phyloP scores from a whole-genome alignment of 1,140 invertebrate genomes.

The Hypothenemus hampei region DNA sequence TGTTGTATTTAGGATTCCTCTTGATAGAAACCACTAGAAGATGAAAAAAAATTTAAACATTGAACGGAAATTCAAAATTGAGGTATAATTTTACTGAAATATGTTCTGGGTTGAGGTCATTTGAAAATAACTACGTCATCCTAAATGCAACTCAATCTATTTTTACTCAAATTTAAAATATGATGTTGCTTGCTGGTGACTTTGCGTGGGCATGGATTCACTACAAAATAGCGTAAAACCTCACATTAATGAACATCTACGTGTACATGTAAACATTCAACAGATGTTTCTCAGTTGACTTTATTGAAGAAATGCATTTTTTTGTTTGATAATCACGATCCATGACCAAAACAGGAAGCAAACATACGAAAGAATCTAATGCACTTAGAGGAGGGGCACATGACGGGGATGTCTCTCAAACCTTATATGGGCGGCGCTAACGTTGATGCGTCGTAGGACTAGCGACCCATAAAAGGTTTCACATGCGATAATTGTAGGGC shows the following conservation, averaged over 20 bases:
- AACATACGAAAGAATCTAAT: not conserved
- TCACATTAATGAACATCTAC: too few relatives aligned
- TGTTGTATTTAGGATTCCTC: too few relatives aligned
- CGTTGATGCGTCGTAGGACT: constrained; percentile 5
- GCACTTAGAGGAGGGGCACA: not conserved
- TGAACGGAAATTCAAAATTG: too few relatives aligned
- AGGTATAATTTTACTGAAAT: not conserved
- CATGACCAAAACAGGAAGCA: constrained; percentile 3
- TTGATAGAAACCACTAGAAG: too few relatives aligned
- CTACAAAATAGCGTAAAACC: too few relatives aligned
- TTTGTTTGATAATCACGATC: not conserved
- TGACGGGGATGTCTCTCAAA: constrained; percentile 9
- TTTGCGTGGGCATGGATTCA: not conserved
- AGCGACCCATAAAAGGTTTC: constrained; percentile 12
- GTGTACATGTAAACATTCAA: too few relatives aligned
- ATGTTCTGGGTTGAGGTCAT: not conserved
- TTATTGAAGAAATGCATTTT: too few relatives aligned
- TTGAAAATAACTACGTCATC: not conserved
- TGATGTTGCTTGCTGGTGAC: too few relatives aligned
- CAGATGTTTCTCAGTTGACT: too few relatives aligned
- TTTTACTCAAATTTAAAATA: not conserved
- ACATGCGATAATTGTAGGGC: constrained; percentile 3
- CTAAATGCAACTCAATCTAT: not conserved
- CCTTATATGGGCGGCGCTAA: constrained; percentile 23
- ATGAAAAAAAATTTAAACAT: too few relatives aligned